These are phyloP conservation scores for Sorex fumeus DNA, from an alignment of 2,113 vertebrate species.

Conservation along the genomic window DNA sequence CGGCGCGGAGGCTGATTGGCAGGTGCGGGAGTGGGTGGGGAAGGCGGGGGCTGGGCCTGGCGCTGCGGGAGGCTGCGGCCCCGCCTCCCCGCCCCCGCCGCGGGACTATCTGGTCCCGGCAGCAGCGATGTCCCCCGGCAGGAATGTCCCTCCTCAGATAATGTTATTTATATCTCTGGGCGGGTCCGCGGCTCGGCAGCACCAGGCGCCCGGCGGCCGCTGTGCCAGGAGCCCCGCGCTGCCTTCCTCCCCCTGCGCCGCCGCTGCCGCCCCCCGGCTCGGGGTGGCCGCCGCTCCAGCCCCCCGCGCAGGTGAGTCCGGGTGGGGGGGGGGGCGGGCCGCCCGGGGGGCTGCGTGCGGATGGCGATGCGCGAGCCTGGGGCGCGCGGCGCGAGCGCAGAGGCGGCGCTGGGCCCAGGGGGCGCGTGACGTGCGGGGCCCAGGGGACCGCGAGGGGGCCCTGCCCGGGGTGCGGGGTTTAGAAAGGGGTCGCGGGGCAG, in stretches of 20 bases:
- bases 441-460: slow-evolving; percentile 1
- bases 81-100: slow-evolving; percentile 84
- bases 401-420: slow-evolving; percentile 66
- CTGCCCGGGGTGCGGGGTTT: background rate
- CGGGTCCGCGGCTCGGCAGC: slow-evolving; percentile 86
- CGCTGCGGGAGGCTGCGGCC: slow-evolving; percentile 80
- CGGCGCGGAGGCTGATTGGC: slow-evolving; percentile 79
- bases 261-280: slow-evolving; percentile 70
- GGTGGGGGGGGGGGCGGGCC: slow-evolving; percentile 21
- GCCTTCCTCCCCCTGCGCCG: slow-evolving; percentile 80
- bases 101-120: slow-evolving; percentile 89
- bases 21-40: slow-evolving; percentile 81
- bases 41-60: slow-evolving; percentile 74
- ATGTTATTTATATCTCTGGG: slow-evolving; percentile 91
- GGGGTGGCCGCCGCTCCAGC: slow-evolving; percentile 73
- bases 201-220: slow-evolving; percentile 84
- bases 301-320: slow-evolving; percentile 86
- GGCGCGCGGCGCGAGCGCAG: slow-evolving; percentile 55
- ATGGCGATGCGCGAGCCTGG: slow-evolving; percentile 21
- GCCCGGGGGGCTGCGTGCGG: slow-evolving; percentile 17
- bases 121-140: slow-evolving; percentile 88
- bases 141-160: slow-evolving; percentile 92
- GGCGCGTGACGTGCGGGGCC: slow-evolving; percentile 55
- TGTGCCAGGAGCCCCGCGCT: slow-evolving; percentile 83
- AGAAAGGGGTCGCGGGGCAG: slow-evolving; percentile 26